Base-by-base conservation (phyloP, 2,888 invertebrate genomes). In the Esperia sulphurella region DNA sequence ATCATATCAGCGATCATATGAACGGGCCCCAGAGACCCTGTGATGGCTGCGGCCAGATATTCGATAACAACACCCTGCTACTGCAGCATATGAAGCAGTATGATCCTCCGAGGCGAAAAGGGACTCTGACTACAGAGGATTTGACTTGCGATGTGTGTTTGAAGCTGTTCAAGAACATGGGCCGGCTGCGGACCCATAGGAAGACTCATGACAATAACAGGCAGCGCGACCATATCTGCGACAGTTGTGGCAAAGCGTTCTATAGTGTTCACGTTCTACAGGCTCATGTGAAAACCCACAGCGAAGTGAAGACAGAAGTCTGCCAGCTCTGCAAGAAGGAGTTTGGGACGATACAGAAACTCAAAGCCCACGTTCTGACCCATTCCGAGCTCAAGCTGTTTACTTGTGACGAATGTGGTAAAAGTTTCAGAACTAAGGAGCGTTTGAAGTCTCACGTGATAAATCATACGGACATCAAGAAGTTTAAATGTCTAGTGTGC, bases 381-480 rank as follows among this genome's bases (percentile, higher is more conserved):
- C 71, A 73, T 42, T 52, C 58, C 6, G 53, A 46, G 0, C 45
- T 47, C 0, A 63, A 63, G 37, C 68, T 65, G 0, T 66, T 62
- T 33, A 35, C 56, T 0, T 75, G 73, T 39, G 51, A 68, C 1
- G 57, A 65, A 28, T 73, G 75, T 13, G 66, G 63, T 0, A 57
- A 61, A 9, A 48, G 52, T 5, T 73, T 71, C 42, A 53, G 65
- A 10, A 49, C 63, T 1, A 55, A 63, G 13, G 57, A 58, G 8
- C 64, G 66, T 7, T 75, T 94, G 46, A 85, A 90, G 43, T 92
- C 92, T 47, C 94, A 94, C 66, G 90, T 91, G 55, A 83, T 93
- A 44, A 92, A 92, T 33, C 94, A 94, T 60, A 93, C 93, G 0
- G 93, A 94, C 3, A 92, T 91, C 14, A 92, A 92, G 4, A 31